A percentile compares a stretch with the other conserved stretches of the same genome.
These are phyloP conservation scores for Thaumatotibia leucotreta DNA, from an alignment of 1,140 invertebrate genomes.

Conservation along the genomic window DNA sequence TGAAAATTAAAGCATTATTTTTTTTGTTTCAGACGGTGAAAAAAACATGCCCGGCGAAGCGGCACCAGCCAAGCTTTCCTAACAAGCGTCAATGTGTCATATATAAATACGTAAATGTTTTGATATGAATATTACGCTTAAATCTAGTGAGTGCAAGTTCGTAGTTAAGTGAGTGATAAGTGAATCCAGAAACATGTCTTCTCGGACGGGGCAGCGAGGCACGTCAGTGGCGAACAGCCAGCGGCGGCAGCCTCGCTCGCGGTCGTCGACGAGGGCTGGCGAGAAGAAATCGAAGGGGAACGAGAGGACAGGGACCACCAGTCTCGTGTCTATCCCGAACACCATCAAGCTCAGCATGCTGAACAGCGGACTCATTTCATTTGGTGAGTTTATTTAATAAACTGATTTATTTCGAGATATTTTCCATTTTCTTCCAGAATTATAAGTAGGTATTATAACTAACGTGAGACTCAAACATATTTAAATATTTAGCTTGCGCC, in stretches of 20 bases:
- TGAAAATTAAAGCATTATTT: not conserved
- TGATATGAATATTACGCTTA: slow-evolving; percentile 30
- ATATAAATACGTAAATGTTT: slow-evolving; percentile 27
- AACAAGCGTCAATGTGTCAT: not conserved
- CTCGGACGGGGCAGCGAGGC: slow-evolving; percentile 61
- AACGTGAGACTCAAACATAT: too few species aligned
- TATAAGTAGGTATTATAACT: too few species aligned
- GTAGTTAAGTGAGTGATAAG: slow-evolving; percentile 20
- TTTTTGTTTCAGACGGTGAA: slow-evolving; percentile 36
- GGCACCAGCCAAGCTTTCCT: not conserved
- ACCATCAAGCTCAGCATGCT: slow-evolving; percentile 94
- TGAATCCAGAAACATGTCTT: slow-evolving; percentile 53
- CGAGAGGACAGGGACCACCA: slow-evolving; percentile 81
- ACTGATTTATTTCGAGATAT: too few species aligned
- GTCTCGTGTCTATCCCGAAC: slow-evolving; percentile 90
- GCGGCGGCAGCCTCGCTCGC: slow-evolving; percentile 79
- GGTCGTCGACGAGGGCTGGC: slow-evolving; percentile 83
- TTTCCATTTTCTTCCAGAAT: too few species aligned
- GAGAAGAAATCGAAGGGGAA: slow-evolving; percentile 85
- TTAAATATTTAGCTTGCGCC: too few species aligned
- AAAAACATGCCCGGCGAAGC: slow-evolving; percentile 23
- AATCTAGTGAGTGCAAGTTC: not conserved
- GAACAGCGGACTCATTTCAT: slow-evolving; percentile 91
- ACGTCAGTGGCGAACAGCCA: slow-evolving; percentile 68
- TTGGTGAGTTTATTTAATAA: slow-evolving; percentile 80